Conservation (phyloP, 2,888 invertebrate genomes). For the Lymantria monacha region DNA sequence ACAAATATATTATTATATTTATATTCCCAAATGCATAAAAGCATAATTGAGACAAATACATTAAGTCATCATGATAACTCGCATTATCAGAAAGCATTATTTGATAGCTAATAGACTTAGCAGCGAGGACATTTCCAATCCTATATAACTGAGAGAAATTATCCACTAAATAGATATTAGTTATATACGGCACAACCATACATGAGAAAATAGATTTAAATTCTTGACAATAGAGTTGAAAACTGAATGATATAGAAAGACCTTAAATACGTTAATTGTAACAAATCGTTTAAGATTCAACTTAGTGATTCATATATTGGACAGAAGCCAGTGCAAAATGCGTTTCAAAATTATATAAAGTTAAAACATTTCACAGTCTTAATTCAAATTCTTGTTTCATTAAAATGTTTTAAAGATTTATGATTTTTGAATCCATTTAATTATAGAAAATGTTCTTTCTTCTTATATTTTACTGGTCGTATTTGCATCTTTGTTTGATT, state of each 20-base stretch:
- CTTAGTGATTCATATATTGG: slow-evolving; percentile 56
- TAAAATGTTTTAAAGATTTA: slow-evolving; percentile 8
- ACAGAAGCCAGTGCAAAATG: slow-evolving; percentile 50
- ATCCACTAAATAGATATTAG: slow-evolving; percentile 18
- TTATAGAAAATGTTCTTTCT: no score
- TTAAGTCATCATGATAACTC: no score
- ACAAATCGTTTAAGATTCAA: slow-evolving; percentile 49
- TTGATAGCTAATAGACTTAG: slow-evolving; percentile 10
- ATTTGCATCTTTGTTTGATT: no score
- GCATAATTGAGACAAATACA: no score
- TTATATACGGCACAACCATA: slow-evolving; percentile 1
- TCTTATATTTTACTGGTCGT: no score
- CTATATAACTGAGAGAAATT: slow-evolving; percentile 19
- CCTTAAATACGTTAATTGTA: slow-evolving; percentile 49
- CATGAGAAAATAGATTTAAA: slow-evolving; percentile 8
- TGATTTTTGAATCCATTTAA: background rate
- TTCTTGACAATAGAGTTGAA: slow-evolving; percentile 15
- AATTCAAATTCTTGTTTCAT: slow-evolving; percentile 16
- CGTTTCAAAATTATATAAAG: slow-evolving; percentile 46
- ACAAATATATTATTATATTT: no score
- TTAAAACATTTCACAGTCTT: slow-evolving; percentile 30
- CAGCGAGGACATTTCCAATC: slow-evolving; percentile 15
- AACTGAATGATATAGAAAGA: slow-evolving; percentile 14
- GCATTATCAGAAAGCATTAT: background rate
- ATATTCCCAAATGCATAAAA: no score